Conservation (phyloP, 2,797 vertebrate species). For the Atherinosoma microstoma region DNA sequence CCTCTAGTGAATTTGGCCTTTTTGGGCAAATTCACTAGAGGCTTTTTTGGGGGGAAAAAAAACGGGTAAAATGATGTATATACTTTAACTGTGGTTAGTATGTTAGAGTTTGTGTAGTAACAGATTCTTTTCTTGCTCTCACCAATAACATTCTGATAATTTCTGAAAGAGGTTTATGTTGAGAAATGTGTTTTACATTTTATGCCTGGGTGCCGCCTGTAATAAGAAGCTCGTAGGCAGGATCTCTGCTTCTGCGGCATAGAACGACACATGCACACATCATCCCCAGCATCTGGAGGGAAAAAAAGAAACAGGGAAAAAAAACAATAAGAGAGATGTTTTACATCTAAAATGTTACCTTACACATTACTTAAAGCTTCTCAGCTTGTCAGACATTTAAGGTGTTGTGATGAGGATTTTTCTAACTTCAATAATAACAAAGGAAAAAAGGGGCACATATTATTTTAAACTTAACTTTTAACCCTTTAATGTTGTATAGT, state of each 20-base stretch:
- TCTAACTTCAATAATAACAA: no score
- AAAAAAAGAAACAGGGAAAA: no score
- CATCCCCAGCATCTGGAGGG: constrained; percentile 96
- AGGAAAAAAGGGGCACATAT: no score
- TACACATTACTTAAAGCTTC: not conserved
- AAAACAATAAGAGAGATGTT: constrained; percentile 6
- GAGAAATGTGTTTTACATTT: constrained; percentile 52
- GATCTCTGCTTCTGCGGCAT: constrained; percentile 90
- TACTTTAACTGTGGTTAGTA: constrained; percentile 42
- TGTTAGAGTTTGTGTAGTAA: constrained; percentile 51
- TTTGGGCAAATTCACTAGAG: no score
- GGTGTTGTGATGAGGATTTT: not conserved
- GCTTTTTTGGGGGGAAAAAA: constrained; percentile 13
- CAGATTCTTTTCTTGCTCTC: constrained; percentile 66
- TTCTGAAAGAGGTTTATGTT: constrained; percentile 44
- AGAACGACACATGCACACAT: constrained; percentile 92
- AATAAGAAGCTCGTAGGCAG: constrained; percentile 94
- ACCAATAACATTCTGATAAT: constrained; percentile 75
- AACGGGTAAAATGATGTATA: constrained; percentile 4
- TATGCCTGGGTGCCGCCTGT: constrained; percentile 91
- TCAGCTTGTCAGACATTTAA: not conserved
- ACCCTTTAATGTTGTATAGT: no score
- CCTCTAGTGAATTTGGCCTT: constrained; percentile 57
- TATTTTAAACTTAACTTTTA: not conserved
- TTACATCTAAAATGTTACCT: not conserved